Percentiles rank a stretch among this genome's conserved stretches.
phyloP scores from a whole-genome alignment of 2,888 invertebrate genomes.

The Hyposoter didymator region DNA sequence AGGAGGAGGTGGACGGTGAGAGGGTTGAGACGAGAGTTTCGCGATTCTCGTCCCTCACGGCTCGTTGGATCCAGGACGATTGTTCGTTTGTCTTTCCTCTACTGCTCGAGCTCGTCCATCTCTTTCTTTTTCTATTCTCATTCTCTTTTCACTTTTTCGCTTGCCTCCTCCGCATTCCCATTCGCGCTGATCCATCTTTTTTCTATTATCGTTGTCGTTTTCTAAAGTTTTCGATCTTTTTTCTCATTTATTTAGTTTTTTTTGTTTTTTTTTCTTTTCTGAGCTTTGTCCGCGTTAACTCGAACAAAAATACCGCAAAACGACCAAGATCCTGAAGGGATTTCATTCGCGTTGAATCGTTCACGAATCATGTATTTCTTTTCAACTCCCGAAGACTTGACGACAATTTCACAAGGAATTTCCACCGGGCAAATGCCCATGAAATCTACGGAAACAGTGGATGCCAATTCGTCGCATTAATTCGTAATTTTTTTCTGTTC shows the following conservation, averaged over 20 bases:
- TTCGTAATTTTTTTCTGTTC: background rate
- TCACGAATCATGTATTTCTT: conserved; percentile 1
- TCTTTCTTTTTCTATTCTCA: conserved; percentile 39
- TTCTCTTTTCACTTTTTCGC: conserved; percentile 34
- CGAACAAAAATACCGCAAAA: conserved; percentile 37
- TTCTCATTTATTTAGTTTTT: background rate
- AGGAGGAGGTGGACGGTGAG: conserved; percentile 17
- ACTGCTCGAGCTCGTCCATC: conserved; percentile 22
- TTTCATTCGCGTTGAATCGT: conserved; percentile 37
- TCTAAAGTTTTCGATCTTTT: background rate
- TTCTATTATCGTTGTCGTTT: conserved; percentile 31
- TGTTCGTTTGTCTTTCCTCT: conserved; percentile 68
- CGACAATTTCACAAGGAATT: background rate
- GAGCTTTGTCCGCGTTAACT: background rate
- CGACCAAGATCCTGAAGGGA: background rate
- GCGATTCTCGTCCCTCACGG: conserved; percentile 67
- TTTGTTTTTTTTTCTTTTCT: background rate
- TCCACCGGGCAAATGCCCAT: background rate
- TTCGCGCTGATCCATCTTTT: conserved; percentile 34
- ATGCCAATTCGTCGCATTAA: background rate
- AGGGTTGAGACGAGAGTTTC: conserved; percentile 42
- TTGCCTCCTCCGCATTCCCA: conserved; percentile 51
- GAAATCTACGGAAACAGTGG: background rate
- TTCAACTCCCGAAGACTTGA: background rate
- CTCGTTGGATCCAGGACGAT: conserved; percentile 70